A percentile compares a stretch with the other conserved stretches of the same genome.
These are phyloP conservation scores for Peromyscus polionotus DNA, from an alignment of 2,113 vertebrate genomes.

Conservation along the genomic window DNA sequence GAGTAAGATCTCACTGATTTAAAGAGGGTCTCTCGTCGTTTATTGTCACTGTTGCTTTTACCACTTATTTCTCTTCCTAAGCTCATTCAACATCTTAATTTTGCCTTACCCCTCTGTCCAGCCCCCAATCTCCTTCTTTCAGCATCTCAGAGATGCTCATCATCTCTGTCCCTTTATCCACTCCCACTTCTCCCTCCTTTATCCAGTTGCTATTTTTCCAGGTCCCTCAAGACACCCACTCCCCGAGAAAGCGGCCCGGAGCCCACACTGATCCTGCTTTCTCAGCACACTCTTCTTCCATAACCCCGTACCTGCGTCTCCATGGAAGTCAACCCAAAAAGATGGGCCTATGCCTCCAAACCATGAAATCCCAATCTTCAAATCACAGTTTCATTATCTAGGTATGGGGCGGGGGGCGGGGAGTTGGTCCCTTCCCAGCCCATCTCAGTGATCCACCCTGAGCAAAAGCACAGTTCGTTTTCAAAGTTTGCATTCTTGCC, in stretches of 20 bases:
- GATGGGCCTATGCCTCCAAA: not conserved
- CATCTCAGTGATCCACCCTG: not conserved
- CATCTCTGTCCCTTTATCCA: not conserved
- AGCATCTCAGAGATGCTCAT: too few species aligned
- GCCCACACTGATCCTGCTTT: not conserved
- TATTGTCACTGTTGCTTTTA: not conserved
- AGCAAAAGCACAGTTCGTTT: not conserved
- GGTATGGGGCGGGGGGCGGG: too few species aligned
- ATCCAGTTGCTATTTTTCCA: not conserved
- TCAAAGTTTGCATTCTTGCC: not conserved
- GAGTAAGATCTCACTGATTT: not conserved
- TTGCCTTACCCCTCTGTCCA: not conserved
- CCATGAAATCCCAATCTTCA: not conserved
- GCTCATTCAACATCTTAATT: not conserved
- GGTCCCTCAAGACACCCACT: not conserved
- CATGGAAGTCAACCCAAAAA: not conserved
- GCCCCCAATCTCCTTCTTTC: not conserved
- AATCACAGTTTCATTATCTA: too few species aligned
- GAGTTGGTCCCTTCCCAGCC: not conserved
- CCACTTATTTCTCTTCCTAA: not conserved
- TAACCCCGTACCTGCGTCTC: not conserved
- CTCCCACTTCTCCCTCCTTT: accelerated
- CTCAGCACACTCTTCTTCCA: not conserved
- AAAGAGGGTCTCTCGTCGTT: not conserved
- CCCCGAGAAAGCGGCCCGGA: accelerated